A percentile compares a stretch with the other conserved stretches of the same genome.
phyloP scores from a whole-genome alignment of 2,113 vertebrate genomes.

The Neotoma lepida region DNA sequence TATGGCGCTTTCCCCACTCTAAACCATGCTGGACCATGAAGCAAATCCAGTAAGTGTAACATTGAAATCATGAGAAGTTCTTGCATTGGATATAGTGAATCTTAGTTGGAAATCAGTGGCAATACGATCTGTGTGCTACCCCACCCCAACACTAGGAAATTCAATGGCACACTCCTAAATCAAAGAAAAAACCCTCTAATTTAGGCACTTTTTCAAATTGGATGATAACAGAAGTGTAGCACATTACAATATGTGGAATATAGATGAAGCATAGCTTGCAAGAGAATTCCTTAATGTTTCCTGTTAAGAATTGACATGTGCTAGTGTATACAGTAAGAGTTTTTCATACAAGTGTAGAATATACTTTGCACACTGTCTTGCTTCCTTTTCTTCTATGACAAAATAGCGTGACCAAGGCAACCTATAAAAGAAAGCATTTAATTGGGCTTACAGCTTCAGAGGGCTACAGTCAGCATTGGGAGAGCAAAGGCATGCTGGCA shows the following conservation, averaged over 20 bases:
- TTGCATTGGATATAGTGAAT: not conserved
- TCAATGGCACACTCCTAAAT: not conserved
- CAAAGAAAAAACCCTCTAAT: not conserved
- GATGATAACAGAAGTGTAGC: not conserved
- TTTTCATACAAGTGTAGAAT: not conserved
- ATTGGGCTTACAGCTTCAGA: not conserved
- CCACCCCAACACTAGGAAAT: not conserved
- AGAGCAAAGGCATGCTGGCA: not conserved
- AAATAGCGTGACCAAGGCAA: not conserved
- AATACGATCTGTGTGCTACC: not conserved
- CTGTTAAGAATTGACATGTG: not conserved
- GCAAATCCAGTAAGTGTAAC: not conserved
- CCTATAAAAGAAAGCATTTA: not conserved
- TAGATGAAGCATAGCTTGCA: not conserved
- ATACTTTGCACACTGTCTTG: not conserved
- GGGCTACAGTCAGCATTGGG: not conserved
- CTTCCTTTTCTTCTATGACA: not conserved
- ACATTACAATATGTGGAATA: not conserved
- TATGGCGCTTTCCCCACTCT: not conserved
- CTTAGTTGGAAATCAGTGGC: conserved; percentile 1
- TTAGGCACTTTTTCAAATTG: not conserved
- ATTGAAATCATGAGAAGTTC: not conserved
- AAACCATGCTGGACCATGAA: not conserved
- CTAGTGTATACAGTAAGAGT: not conserved
- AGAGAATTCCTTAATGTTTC: not conserved